These are phyloP conservation scores for Torymus texanus DNA, from an alignment of 2,888 invertebrate genomes.

Conservation along the genomic window DNA sequence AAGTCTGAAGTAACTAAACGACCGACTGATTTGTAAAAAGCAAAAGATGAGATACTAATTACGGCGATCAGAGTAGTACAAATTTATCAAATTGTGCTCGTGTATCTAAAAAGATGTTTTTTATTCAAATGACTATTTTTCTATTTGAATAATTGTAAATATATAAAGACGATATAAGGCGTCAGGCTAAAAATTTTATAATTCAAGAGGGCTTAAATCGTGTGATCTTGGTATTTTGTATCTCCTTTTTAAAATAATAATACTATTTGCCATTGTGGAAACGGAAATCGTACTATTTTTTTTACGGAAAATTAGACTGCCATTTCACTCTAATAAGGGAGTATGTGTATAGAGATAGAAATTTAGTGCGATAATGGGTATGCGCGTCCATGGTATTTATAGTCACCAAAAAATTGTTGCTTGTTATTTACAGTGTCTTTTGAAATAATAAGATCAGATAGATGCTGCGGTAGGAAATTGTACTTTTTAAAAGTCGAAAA, in stretches of 20 bases:
- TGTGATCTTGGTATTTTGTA: constrained; percentile 54
- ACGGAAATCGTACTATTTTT: constrained; percentile 32
- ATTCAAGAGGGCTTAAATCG: constrained; percentile 21
- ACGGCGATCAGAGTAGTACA: constrained; percentile 41
- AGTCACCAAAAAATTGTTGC: constrained; percentile 51
- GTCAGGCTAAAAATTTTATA: constrained; percentile 26
- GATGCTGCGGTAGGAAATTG: constrained; percentile 20
- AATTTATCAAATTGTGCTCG: constrained; percentile 45
- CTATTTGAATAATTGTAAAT: constrained; percentile 53
- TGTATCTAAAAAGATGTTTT: constrained; percentile 27
- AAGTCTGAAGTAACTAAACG: constrained; percentile 55
- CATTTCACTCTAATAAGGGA: constrained; percentile 47
- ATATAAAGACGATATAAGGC: constrained; percentile 11
- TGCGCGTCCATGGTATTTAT: constrained; percentile 17
- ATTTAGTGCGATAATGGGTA: constrained; percentile 32
- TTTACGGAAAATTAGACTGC: constrained; percentile 46
- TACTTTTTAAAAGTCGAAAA: constrained; percentile 29
- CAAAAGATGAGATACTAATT: constrained; percentile 45
- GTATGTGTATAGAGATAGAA: constrained; percentile 42
- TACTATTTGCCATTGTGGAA: constrained; percentile 49
- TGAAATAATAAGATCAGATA: constrained; percentile 13
- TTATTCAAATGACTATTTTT: constrained; percentile 50
- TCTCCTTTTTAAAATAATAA: constrained; percentile 32
- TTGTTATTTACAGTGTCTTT: constrained; percentile 38
- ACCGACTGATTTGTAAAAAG: constrained; percentile 31